Conservation (phyloP, 1,140 invertebrate species). For the Dreissena rostriformis region DNA sequence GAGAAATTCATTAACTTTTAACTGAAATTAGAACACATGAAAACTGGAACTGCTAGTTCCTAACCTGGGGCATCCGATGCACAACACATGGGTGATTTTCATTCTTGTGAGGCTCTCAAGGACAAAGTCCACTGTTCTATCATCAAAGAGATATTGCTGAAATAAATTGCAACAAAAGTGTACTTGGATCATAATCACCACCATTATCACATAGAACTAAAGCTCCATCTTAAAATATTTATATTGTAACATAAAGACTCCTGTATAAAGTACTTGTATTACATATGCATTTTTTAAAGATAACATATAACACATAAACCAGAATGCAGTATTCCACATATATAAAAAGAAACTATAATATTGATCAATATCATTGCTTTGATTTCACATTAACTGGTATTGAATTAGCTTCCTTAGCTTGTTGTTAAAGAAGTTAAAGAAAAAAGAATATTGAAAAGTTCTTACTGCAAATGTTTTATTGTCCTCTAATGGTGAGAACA, state of each 20-base stretch:
- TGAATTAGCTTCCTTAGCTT: not conserved
- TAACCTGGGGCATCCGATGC: conserved; percentile 88
- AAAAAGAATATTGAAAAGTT: no score
- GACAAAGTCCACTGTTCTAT: conserved; percentile 83
- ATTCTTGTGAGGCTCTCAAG: conserved; percentile 83
- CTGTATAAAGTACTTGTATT: no score
- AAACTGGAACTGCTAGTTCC: conserved; percentile 47
- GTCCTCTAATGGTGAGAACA: conserved; percentile 85
- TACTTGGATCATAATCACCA: not conserved
- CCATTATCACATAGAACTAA: not conserved
- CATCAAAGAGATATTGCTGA: conserved; percentile 87
- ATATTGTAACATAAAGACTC: not conserved
- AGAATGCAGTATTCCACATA: not conserved
- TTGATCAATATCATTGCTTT: not conserved
- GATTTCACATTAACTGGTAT: not conserved
- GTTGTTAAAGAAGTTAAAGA: no score
- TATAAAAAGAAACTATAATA: not conserved
- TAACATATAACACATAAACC: not conserved
- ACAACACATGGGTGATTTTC: conserved; percentile 86
- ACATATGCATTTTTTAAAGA: not conserved
- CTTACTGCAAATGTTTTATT: conserved; percentile 86
- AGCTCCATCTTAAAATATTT: not conserved
- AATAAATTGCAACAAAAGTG: conserved; percentile 6
- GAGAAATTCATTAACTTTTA: no score
- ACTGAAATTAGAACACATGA: no score